Conservation (phyloP, 2,113 vertebrate genomes). For the Leptobrachium leishanense region DNA sequence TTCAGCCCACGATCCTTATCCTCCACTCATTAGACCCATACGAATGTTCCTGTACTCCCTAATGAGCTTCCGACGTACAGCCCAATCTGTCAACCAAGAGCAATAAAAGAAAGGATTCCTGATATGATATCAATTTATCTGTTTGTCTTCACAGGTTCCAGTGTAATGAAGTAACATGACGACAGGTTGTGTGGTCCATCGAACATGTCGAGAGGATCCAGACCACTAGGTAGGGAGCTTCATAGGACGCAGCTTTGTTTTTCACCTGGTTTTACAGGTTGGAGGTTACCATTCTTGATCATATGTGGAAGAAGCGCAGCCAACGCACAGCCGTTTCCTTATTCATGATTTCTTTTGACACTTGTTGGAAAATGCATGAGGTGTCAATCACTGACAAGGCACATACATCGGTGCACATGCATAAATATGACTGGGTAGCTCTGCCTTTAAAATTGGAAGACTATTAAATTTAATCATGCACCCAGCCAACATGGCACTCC, state of each 20-base stretch:
- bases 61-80: constrained; percentile 29
- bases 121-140: neutral
- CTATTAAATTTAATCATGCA: too few species aligned
- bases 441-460: too few species aligned
- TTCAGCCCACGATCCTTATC: neutral
- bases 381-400: too few species aligned
- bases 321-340: too few species aligned
- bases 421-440: too few species aligned
- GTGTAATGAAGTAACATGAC: constrained; percentile 1
- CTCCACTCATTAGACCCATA: constrained; percentile 6
- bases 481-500: too few species aligned
- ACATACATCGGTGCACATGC: too few species aligned
- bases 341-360: too few species aligned
- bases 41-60: constrained; percentile 5
- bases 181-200: constrained; percentile 10
- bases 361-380: too few species aligned
- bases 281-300: neutral
- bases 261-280: neutral
- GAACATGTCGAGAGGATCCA: constrained; percentile 3
- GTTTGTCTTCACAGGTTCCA: constrained; percentile 11
- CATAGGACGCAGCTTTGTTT: neutral
- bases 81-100: constrained; percentile 10
- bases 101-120: neutral
- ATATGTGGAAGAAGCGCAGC: too few species aligned
- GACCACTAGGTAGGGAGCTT: neutral